Percentiles rank a stretch among this genome's conserved stretches.
phyloP scores from a whole-genome alignment of 2,797 vertebrate genomes.

The Philypnodon macrostomus region DNA sequence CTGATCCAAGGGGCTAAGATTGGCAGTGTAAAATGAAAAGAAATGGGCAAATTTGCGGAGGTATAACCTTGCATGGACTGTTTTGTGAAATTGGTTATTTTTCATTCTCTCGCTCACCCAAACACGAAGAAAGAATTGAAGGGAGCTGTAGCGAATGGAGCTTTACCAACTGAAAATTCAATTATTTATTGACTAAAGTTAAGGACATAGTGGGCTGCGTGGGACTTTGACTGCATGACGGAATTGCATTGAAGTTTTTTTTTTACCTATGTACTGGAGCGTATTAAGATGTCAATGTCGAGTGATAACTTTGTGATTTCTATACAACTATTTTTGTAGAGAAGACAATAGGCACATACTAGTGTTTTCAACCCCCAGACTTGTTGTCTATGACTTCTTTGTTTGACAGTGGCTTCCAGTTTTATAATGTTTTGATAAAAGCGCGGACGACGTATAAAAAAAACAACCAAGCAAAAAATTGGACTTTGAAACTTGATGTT shows the following conservation, averaged over 20 bases:
- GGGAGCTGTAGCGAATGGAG: conserved; percentile 27
- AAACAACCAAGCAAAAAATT: conserved; percentile 73
- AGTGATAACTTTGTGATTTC: conserved; percentile 73
- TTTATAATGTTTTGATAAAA: conserved; percentile 78
- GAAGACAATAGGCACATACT: conserved; percentile 69
- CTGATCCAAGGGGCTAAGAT: conserved; percentile 36
- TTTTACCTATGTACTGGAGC: conserved; percentile 71
- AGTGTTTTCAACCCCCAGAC: conserved; percentile 55
- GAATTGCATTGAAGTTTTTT: conserved; percentile 73
- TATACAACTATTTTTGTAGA: conserved; percentile 82
- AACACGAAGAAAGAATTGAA: conserved; percentile 30
- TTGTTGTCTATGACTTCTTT: conserved; percentile 65
- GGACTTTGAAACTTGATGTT: conserved; percentile 55
- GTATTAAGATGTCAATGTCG: conserved; percentile 77
- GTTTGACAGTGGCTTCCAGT: conserved; percentile 81
- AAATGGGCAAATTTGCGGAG: conserved; percentile 44
- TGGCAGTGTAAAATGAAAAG: conserved; percentile 43
- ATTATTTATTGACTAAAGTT: conserved; percentile 34
- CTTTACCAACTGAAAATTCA: conserved; percentile 32
- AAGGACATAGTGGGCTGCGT: conserved; percentile 40
- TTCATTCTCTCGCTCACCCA: conserved; percentile 36
- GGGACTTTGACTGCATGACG: conserved; percentile 73
- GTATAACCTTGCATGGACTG: no score
- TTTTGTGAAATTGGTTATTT: no score
- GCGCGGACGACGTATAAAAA: conserved; percentile 56